Evolutionary conservation across 2,113 vertebrate species (phyloP).

Genomic region (Varanus salvator): DNA sequence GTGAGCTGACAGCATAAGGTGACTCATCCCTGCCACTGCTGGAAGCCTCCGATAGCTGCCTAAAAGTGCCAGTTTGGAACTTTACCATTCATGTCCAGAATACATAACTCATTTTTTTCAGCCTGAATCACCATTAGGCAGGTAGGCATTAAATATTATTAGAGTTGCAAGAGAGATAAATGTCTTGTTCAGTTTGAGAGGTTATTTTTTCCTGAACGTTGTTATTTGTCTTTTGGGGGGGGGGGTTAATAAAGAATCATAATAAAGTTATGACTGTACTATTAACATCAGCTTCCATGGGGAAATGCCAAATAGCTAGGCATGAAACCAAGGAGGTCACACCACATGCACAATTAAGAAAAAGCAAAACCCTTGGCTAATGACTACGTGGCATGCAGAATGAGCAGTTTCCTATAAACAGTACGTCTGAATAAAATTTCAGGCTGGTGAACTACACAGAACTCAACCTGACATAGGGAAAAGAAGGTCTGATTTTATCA

Average conservation of each 20-base stretch:
- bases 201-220: neutral
- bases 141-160: neutral
- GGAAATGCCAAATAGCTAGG: neutral
- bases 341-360: neutral
- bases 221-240: neutral
- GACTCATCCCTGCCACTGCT: no score
- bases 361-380: neutral
- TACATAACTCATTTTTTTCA: neutral
- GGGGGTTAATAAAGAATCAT: neutral
- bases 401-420: neutral
- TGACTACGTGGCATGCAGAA: neutral
- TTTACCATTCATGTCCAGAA: neutral
- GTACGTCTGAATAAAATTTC: neutral
- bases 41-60: no score
- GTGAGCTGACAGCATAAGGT: no score
- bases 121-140: neutral
- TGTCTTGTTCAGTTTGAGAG: neutral
- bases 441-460: neutral
- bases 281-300: neutral
- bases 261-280: neutral
- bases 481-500: neutral
- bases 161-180: neutral
- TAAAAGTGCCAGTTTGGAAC: no score
- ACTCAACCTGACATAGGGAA: neutral
- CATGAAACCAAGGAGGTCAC: neutral